phyloP scores from a whole-genome alignment of 2,888 invertebrate genomes.

The Syrista parreyssii region DNA sequence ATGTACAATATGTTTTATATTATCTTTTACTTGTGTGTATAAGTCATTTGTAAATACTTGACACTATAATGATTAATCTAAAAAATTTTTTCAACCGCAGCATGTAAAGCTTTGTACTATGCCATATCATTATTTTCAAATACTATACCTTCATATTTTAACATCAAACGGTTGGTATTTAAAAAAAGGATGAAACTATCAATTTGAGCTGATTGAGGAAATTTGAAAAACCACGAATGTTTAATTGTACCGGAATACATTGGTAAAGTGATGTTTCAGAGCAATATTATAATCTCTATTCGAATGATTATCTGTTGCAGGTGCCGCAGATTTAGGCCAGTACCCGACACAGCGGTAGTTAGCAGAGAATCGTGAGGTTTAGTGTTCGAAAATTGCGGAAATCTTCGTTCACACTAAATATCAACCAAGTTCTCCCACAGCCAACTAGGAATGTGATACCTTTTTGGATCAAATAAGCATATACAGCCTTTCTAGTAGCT shows the following conservation, averaged over 20 bases:
- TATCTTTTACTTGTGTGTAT: not conserved
- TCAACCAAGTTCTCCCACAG: conserved; percentile 52
- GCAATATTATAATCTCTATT: conserved; percentile 12
- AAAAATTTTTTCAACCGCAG: not conserved
- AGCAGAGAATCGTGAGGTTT: conserved; percentile 63
- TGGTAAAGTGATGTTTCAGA: not conserved
- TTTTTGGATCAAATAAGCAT: conserved; percentile 46
- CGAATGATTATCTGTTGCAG: conserved; percentile 41
- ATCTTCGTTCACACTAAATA: conserved; percentile 47
- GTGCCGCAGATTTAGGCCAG: conserved; percentile 63
- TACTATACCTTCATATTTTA: not conserved
- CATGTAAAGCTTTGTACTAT: not conserved
- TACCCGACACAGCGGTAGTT: conserved; percentile 59
- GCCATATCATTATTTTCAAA: not conserved
- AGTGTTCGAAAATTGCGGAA: conserved; percentile 41
- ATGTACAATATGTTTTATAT: not conserved
- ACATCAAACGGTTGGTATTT: not conserved
- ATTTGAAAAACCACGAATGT: not conserved
- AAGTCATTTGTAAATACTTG: not conserved
- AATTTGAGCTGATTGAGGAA: not conserved
- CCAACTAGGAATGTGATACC: conserved; percentile 57
- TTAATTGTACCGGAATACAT: not conserved
- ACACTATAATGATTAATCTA: not conserved
- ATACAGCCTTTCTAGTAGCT: conserved; percentile 45
- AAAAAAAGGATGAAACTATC: not conserved